Percentiles rank a stretch among this genome's conserved stretches.
Conservation (phyloP, 1,140 invertebrate species). For the Euschistus heros region DNA sequence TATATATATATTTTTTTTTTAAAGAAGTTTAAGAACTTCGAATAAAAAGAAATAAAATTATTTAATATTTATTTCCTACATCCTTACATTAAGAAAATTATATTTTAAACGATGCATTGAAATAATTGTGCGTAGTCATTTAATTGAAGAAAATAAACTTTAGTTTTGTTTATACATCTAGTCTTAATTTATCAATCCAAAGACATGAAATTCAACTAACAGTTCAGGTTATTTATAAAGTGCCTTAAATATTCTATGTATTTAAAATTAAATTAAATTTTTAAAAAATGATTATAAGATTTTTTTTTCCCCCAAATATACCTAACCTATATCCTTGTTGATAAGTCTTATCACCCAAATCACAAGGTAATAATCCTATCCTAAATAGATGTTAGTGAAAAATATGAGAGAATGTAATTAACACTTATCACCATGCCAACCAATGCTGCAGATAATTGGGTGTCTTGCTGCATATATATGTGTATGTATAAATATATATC, state of each 20-base stretch:
- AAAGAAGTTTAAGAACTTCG: neutral
- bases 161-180: slow-evolving; percentile 2
- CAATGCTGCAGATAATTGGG: too few relatives aligned
- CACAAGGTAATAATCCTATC: too few relatives aligned
- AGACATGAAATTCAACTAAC: neutral
- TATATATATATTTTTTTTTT: neutral
- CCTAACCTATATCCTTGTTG: too few relatives aligned
- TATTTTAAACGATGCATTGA: neutral
- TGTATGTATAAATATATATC: too few relatives aligned
- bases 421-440: too few relatives aligned
- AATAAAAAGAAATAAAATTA: neutral
- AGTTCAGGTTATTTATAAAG: neutral
- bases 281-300: neutral
- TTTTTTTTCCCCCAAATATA: too few relatives aligned
- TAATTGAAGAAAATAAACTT: neutral
- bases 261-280: too few relatives aligned
- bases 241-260: slow-evolving; percentile 11
- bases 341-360: too few relatives aligned
- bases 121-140: neutral
- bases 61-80: neutral
- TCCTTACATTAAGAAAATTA: neutral
- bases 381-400: too few relatives aligned
- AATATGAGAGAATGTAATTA: too few relatives aligned
- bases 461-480: too few relatives aligned
- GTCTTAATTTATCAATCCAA: slow-evolving; percentile 16